phyloP scores from a whole-genome alignment of 2,888 invertebrate species.

The Eupithecia insigniata region DNA sequence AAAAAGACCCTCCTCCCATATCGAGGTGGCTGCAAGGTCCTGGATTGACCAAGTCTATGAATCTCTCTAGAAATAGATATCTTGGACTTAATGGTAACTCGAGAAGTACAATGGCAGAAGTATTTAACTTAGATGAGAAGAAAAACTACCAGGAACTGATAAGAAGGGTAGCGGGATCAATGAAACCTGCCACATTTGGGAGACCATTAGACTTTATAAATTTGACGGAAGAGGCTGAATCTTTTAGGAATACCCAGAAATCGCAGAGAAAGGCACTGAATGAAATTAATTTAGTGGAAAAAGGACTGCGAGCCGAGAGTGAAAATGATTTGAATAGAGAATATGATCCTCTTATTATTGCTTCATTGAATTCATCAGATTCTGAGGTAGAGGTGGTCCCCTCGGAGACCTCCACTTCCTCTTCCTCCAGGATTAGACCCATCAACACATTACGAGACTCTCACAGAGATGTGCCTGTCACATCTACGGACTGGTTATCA shows the following conservation, averaged over 20 bases:
- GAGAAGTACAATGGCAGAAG: conserved; percentile 74
- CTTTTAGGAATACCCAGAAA: conserved; percentile 66
- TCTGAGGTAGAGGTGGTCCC: conserved; percentile 75
- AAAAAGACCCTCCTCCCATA: conserved; percentile 60
- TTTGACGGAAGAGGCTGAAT: conserved; percentile 68
- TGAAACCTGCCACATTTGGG: conserved; percentile 55
- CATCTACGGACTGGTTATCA: conserved; percentile 81
- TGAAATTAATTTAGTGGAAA: conserved; percentile 68
- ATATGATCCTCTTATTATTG: conserved; percentile 75
- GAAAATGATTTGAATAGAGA: conserved; percentile 63
- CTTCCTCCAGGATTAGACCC: conserved; percentile 68
- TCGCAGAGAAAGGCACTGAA: conserved; percentile 68
- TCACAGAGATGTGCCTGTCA: conserved; percentile 77
- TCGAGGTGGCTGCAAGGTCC: conserved; percentile 67
- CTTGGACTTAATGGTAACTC: conserved; percentile 66
- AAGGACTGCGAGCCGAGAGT: conserved; percentile 57
- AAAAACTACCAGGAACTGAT: conserved; percentile 83
- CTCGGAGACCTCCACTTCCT: conserved; percentile 73
- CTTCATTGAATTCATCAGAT: conserved; percentile 78
- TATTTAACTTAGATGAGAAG: conserved; percentile 84
- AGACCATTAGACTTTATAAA: conserved; percentile 65
- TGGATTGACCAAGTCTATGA: conserved; percentile 52
- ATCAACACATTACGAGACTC: conserved; percentile 85
- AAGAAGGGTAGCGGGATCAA: conserved; percentile 64
- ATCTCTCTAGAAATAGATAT: conserved; percentile 63